Conservation (phyloP, 2,888 invertebrate genomes). For the Mythimna loreyi region DNA sequence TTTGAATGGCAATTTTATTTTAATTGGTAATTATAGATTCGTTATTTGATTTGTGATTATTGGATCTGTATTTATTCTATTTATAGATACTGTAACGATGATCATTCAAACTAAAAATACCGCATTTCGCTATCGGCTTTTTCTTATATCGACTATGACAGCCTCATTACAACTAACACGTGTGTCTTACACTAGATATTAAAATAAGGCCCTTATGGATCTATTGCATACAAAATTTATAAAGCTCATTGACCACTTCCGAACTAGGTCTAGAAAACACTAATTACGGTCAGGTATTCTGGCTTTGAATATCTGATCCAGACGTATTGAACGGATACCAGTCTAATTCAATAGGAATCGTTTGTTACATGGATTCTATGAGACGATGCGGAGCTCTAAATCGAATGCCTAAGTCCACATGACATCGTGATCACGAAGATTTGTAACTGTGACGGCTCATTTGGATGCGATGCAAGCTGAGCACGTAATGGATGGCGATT, state of each 20-base stretch:
- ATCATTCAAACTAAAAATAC: slow-evolving; percentile 33
- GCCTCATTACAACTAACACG: too few relatives aligned
- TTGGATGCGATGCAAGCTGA: slow-evolving; percentile 74
- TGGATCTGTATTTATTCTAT: not conserved
- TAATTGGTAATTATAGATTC: not conserved
- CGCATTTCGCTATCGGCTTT: slow-evolving; percentile 41
- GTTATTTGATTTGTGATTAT: not conserved
- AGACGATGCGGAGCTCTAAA: slow-evolving; percentile 38
- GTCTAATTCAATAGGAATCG: slow-evolving; percentile 20
- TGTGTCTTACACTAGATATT: too few relatives aligned
- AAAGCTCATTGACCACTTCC: too few relatives aligned
- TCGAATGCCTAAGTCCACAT: slow-evolving; percentile 41
- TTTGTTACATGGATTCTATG: slow-evolving; percentile 23
- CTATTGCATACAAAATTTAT: too few relatives aligned
- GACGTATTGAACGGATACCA: slow-evolving; percentile 57
- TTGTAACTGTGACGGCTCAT: slow-evolving; percentile 71
- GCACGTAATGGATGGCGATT: slow-evolving; percentile 75
- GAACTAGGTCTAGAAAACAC: slow-evolving; percentile 59
- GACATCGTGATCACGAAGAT: slow-evolving; percentile 58
- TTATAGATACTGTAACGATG: not conserved
- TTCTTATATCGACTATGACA: too few relatives aligned
- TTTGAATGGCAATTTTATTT: slow-evolving; percentile 32
- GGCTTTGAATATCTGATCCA: slow-evolving; percentile 70
- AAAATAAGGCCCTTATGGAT: too few relatives aligned
- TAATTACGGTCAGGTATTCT: slow-evolving; percentile 61